Evolutionary conservation across 2,797 vertebrate genomes (phyloP).

Genomic region (Menidia menidia): DNA sequence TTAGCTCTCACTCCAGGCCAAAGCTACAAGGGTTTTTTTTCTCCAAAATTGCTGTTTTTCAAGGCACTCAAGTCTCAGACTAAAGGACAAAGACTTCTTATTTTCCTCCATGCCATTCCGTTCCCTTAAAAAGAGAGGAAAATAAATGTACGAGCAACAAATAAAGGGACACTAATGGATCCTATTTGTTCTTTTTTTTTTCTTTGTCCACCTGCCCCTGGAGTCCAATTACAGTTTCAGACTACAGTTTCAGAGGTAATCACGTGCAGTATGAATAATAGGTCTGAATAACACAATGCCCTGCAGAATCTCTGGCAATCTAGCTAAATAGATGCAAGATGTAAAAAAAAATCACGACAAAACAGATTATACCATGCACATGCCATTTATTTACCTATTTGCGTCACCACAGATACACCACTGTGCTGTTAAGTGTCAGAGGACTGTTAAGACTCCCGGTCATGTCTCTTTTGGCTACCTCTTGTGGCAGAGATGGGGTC

Average conservation of each 20-base stretch:
- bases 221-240: conserved; percentile 77
- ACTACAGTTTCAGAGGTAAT: conserved; percentile 66
- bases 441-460: too few species aligned
- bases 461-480: too few species aligned
- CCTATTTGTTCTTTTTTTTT: conserved; percentile 47
- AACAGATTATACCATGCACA: conserved; percentile 1
- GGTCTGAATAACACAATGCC: conserved; percentile 35
- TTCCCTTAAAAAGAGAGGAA: conserved; percentile 27
- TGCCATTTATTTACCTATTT: background rate
- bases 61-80: background rate
- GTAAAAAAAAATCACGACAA: conserved; percentile 18
- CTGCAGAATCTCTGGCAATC: conserved; percentile 23
- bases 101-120: background rate
- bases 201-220: conserved; percentile 44
- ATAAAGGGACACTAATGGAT: conserved; percentile 45
- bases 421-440: conserved; percentile 32
- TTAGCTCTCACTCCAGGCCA: background rate
- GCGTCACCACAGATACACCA: conserved; percentile 14
- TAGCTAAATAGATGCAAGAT: conserved; percentile 31
- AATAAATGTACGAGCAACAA: conserved; percentile 16
- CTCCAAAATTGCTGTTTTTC: background rate
- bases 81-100: background rate
- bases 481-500: too few species aligned
- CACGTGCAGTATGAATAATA: conserved; percentile 43
- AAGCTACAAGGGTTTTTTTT: background rate